These are phyloP conservation scores for Monopis laevigella DNA, from an alignment of 2,888 invertebrate species.

Conservation along the genomic window DNA sequence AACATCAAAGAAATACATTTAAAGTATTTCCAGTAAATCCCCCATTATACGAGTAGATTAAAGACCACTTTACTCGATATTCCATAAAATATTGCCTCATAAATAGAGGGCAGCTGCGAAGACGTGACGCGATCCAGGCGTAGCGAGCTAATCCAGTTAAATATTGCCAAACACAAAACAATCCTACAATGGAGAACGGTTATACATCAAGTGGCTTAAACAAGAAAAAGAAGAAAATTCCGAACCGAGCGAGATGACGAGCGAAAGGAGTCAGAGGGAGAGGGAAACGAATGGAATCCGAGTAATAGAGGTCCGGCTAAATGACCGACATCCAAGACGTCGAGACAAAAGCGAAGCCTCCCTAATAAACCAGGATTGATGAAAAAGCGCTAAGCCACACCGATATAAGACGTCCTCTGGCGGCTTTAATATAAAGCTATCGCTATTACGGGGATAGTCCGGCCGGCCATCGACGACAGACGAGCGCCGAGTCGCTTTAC, in stretches of 20 bases:
- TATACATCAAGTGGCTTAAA: constrained; percentile 57
- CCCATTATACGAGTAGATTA: constrained; percentile 64
- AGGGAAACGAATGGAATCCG: constrained; percentile 63
- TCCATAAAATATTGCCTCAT: constrained; percentile 64
- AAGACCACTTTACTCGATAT: constrained; percentile 65
- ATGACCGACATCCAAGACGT: constrained; percentile 57
- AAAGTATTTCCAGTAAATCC: constrained; percentile 29
- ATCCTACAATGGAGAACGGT: constrained; percentile 47
- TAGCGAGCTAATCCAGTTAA: constrained; percentile 55
- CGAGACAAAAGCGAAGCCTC: constrained; percentile 61
- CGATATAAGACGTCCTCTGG: constrained; percentile 61
- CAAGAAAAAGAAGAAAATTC: constrained; percentile 33
- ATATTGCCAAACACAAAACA: constrained; percentile 64
- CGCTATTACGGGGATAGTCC: constrained; percentile 61
- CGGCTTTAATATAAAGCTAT: constrained; percentile 67
- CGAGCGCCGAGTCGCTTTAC: constrained; percentile 52
- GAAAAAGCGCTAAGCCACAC: constrained; percentile 70
- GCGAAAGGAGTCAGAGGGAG: constrained; percentile 26
- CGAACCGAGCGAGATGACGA: constrained; percentile 20
- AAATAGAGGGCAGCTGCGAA: constrained; percentile 54
- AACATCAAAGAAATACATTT: too few species aligned
- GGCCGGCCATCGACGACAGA: constrained; percentile 53
- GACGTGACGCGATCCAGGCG: constrained; percentile 48
- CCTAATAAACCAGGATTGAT: constrained; percentile 69
- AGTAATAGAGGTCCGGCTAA: constrained; percentile 60